A percentile compares a stretch with the other conserved stretches of the same genome.
Evolutionary conservation across 2,888 invertebrate species (phyloP).

Genomic region (Dione juno): DNA sequence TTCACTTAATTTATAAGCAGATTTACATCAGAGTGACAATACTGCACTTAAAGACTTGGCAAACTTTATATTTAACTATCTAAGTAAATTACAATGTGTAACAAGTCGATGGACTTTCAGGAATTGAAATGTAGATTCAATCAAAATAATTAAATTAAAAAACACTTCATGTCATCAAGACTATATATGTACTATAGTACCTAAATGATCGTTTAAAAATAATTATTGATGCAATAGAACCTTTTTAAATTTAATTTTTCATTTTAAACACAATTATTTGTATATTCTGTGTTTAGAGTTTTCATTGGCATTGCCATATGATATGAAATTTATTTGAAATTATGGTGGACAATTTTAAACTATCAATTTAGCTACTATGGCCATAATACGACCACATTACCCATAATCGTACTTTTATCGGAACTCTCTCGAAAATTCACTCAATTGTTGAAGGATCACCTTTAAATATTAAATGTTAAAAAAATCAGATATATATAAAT

Average conservation of each 20-base stretch:
- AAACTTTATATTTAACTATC: constrained; percentile 41
- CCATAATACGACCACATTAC: neutral
- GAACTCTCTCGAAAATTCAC: neutral
- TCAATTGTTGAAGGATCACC: neutral
- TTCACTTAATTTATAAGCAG: constrained; percentile 38
- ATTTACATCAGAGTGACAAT: constrained; percentile 47
- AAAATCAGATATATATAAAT: neutral
- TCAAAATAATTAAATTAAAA: neutral
- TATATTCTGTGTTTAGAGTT: neutral
- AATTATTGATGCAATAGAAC: neutral
- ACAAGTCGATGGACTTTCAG: constrained; percentile 25
- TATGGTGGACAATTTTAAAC: neutral
- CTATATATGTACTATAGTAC: too few relatives aligned
- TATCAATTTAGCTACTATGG: neutral
- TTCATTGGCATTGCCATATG: too few relatives aligned
- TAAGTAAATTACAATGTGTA: constrained; percentile 6
- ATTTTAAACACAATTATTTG: neutral
- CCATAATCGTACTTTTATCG: neutral
- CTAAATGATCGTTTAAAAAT: constrained; percentile 9
- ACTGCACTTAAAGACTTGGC: constrained; percentile 48
- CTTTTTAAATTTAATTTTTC: neutral
- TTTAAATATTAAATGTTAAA: neutral
- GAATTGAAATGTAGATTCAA: constrained; percentile 33
- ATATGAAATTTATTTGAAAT: too few relatives aligned
- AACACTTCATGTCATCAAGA: neutral